phyloP scores from a whole-genome alignment of 1,140 invertebrate genomes.

The Zelostemma sp. region DNA sequence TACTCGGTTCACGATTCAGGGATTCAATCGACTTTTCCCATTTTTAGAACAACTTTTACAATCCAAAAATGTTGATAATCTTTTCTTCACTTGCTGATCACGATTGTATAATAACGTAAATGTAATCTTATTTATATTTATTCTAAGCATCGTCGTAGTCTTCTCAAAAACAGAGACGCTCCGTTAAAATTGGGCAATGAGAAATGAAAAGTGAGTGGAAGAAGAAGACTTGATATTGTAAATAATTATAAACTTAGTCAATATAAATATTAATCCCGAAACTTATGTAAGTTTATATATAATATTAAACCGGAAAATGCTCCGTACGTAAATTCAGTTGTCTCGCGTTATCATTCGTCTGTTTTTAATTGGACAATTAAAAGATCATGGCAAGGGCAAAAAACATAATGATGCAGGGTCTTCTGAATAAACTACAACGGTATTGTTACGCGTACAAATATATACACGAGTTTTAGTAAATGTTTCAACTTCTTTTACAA shows the following conservation, averaged over 20 bases:
- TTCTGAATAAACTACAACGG: conserved; percentile 27
- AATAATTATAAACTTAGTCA: conserved; percentile 51
- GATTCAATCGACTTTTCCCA: neutral
- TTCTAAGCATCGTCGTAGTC: conserved; percentile 40
- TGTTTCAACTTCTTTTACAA: conserved; percentile 14
- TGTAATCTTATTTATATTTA: conserved; percentile 46
- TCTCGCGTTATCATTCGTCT: conserved; percentile 31
- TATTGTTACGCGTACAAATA: conserved; percentile 20
- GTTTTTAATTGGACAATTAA: conserved; percentile 24
- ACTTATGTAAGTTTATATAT: conserved; percentile 49
- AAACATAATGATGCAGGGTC: conserved; percentile 12
- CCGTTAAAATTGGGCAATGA: conserved; percentile 25
- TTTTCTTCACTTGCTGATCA: conserved; percentile 20
- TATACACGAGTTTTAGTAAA: conserved; percentile 16
- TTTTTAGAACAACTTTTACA: neutral
- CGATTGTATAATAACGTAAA: conserved; percentile 39
- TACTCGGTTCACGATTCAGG: neutral
- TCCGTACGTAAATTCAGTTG: conserved; percentile 46
- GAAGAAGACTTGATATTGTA: conserved; percentile 37
- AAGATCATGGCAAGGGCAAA: conserved; percentile 19
- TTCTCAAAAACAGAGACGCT: conserved; percentile 30
- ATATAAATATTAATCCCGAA: conserved; percentile 41
- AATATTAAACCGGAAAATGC: conserved; percentile 45
- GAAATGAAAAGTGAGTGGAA: conserved; percentile 11
- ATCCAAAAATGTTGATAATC: conserved; percentile 14